Base-by-base conservation (phyloP, 2,888 invertebrate genomes). In the Prenolepis imparis region DNA sequence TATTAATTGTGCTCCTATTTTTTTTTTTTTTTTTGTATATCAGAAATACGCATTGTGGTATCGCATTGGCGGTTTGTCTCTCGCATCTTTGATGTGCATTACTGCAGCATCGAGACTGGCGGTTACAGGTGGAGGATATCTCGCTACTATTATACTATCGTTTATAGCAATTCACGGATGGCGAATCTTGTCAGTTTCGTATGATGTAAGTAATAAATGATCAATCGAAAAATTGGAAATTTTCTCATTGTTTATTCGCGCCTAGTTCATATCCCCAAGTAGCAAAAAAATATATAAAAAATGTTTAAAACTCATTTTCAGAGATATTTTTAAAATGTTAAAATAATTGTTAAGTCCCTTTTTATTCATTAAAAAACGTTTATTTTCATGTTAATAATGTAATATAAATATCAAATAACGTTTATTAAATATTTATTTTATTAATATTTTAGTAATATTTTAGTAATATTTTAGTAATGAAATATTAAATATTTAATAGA, bases 111-210 rank as follows among this genome's bases (percentile, higher is more conserved):
- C 90, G 11, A 90, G 85, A 39, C 28, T 93, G 11, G 80, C 90
- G 0, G 68, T 93, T n/a, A 93, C 94, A 72, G 95, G 96, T 74
- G 96, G 96, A 70, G 97, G 97, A 74, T 95, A 96, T 70, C 94
- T 97, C 78, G 96, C 96, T 0, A 89, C 91, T 6, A 88, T 94
- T 21, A 84, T 93, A 15, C 88, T 94, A 88, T 89, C 94, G 1
- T 92, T 93, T 73, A 87, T 93, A 67, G 91, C 94, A 3, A 91
- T 92, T 28, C 91, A 90, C 0, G 93, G 93, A 12, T 94, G 94
- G 94, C 89, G 90, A 83, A 73, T 93, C 11, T 84, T 93, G 21
- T 86, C 91, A 4, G 75, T 73, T 6, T 87, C 89, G 4, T 93
- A 92, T 57, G 90, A 94, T 73, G 94, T 93, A 67, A 91, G 91